Conservation (phyloP, 2,797 vertebrate species). For the Malurus leucopterus region DNA sequence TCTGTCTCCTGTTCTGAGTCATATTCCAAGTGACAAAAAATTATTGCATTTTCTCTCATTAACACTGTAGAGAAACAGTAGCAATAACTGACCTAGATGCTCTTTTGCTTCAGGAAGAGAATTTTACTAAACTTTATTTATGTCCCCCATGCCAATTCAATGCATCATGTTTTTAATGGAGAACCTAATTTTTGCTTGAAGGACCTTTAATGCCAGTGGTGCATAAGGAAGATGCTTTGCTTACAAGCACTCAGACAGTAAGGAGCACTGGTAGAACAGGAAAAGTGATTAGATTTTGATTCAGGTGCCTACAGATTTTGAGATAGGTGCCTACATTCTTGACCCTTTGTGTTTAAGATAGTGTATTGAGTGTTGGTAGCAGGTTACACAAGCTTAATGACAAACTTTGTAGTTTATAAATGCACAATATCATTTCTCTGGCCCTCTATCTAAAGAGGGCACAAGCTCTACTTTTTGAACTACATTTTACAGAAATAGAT, state of each 20-base stretch:
- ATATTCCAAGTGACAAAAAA: background rate
- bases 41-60: background rate
- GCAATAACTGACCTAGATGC: background rate
- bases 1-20: slow-evolving; percentile 6
- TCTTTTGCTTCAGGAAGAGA: background rate
- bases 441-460: background rate
- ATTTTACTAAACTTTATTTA: background rate
- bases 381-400: background rate
- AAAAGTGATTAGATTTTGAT: background rate
- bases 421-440: background rate
- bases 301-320: background rate
- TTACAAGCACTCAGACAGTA: background rate
- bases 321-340: background rate
- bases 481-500: background rate
- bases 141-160: background rate
- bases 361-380: background rate
- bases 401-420: background rate
- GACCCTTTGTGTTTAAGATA: background rate
- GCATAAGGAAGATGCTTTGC: background rate
- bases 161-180: background rate
- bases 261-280: background rate
- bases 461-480: background rate
- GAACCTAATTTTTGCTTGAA: background rate
- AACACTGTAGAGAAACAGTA: background rate
- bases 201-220: background rate